Evolutionary conservation across 30 jellyfish, hydroid and myxozoan species (phyloP).

Genomic region (Phacellophora camtschatica): DNA sequence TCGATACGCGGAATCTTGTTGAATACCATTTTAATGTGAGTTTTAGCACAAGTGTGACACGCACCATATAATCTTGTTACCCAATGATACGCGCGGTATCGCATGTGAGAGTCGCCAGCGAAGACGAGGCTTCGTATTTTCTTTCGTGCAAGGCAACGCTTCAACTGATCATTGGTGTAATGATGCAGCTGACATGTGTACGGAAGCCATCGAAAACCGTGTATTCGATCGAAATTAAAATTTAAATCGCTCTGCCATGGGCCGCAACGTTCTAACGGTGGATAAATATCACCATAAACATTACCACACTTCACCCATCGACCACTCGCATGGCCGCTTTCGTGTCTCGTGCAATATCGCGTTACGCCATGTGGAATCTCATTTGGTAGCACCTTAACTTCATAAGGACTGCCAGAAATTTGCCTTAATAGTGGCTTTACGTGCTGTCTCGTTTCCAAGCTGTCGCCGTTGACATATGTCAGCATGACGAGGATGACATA

Average conservation of each 20-base stretch:
- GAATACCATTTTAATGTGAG: conserved; percentile 92
- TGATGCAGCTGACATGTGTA: conserved; percentile 91
- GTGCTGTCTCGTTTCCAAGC: conserved; percentile 63
- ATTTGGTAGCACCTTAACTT: conserved; percentile 16
- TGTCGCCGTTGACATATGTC: conserved; percentile 76
- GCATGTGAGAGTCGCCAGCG: conserved; percentile 96
- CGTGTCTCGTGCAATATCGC: conserved; percentile 63
- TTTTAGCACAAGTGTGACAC: conserved; percentile 90
- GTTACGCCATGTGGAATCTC: conserved; percentile 57
- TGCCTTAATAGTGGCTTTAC: conserved; percentile 76
- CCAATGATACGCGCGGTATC: conserved; percentile 98
- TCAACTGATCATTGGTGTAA: conserved; percentile 83
- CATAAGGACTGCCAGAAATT: conserved; percentile 81
- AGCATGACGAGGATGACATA: conserved; percentile 66
- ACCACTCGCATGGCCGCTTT: conserved; percentile 82
- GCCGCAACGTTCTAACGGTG: conserved; percentile 92
- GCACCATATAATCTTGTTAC: conserved; percentile 92
- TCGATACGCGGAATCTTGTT: conserved; percentile 90
- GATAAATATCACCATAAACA: conserved; percentile 53
- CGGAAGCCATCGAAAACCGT: conserved; percentile 93
- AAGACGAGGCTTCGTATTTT: conserved; percentile 84
- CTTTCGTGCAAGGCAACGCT: conserved; percentile 78
- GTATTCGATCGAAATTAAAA: conserved; percentile 81
- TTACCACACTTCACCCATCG: conserved; percentile 96
- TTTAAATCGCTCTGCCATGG: conserved; percentile 81